Conservation (phyloP, 2,797 vertebrate species). For the Oophaga sylvatica region DNA sequence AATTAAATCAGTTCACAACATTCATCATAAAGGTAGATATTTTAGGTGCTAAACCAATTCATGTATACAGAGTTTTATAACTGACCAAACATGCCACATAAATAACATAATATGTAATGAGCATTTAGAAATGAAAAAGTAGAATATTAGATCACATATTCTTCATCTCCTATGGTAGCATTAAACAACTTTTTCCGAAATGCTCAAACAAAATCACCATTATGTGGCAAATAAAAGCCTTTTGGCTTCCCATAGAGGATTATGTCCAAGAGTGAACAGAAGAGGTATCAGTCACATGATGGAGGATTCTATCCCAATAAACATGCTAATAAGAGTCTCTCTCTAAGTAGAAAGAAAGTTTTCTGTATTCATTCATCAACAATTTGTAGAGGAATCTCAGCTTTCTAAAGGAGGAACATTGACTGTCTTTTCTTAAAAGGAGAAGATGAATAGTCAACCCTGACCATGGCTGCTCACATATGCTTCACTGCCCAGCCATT, state of each 20-base stretch:
- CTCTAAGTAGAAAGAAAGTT: conserved; percentile 61
- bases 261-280: background rate
- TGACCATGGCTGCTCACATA: conserved; percentile 60
- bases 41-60: background rate
- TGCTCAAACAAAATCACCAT: background rate
- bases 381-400: conserved; percentile 69
- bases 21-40: background rate
- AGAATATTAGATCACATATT: background rate
- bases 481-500: conserved; percentile 63
- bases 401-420: conserved; percentile 67
- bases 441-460: conserved; percentile 52
- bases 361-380: conserved; percentile 67
- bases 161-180: background rate
- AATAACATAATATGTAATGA: background rate
- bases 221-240: background rate
- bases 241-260: background rate
- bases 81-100: background rate
- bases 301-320: conserved; percentile 64
- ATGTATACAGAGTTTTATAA: background rate
- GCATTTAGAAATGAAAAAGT: background rate
- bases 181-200: background rate
- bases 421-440: conserved; percentile 64
- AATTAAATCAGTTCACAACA: background rate
- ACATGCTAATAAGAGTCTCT: conserved; percentile 63
- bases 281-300: conserved; percentile 4